Evolutionary conservation across 2,888 invertebrate genomes (phyloP).

Genomic region (Ptilodon capucinus): DNA sequence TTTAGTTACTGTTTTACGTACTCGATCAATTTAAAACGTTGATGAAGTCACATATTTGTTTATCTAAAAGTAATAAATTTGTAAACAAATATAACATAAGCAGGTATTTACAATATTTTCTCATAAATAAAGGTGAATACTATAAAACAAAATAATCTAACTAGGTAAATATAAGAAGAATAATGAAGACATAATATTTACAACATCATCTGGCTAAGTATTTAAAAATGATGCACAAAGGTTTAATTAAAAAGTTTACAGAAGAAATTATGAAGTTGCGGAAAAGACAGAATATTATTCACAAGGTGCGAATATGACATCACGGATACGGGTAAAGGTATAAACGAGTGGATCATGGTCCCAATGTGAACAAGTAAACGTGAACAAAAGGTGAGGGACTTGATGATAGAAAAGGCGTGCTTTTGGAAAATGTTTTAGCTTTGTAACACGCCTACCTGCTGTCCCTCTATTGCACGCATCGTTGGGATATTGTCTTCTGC

Average conservation of each 20-base stretch:
- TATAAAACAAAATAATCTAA: slow-evolving; percentile 19
- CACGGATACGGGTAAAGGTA: slow-evolving; percentile 54
- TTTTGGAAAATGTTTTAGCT: slow-evolving; percentile 58
- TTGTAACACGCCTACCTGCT: slow-evolving; percentile 91
- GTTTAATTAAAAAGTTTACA: slow-evolving; percentile 39
- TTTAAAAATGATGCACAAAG: slow-evolving; percentile 24
- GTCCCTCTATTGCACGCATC: slow-evolving; percentile 99
- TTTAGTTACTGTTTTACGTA: slow-evolving; percentile 25
- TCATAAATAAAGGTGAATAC: not conserved
- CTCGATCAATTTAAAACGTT: slow-evolving; percentile 20
- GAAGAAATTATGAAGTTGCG: slow-evolving; percentile 56
- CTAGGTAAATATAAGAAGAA: slow-evolving; percentile 37
- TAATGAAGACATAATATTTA: slow-evolving; percentile 26
- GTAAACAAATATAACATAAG: too few relatives aligned
- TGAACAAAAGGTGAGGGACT: slow-evolving; percentile 66
- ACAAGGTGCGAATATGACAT: slow-evolving; percentile 76
- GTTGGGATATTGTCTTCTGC: slow-evolving; percentile 96
- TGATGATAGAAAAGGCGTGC: slow-evolving; percentile 73
- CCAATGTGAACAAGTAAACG: slow-evolving; percentile 51
- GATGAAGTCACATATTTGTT: slow-evolving; percentile 33
- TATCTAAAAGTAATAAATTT: slow-evolving; percentile 35
- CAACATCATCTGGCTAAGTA: slow-evolving; percentile 23
- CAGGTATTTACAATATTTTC: slow-evolving; percentile 3
- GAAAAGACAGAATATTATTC: slow-evolving; percentile 76
- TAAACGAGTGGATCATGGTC: slow-evolving; percentile 52